These are phyloP conservation scores for Trypoxylon attenuatum DNA, from an alignment of 2,888 invertebrate genomes.

Conservation along the genomic window DNA sequence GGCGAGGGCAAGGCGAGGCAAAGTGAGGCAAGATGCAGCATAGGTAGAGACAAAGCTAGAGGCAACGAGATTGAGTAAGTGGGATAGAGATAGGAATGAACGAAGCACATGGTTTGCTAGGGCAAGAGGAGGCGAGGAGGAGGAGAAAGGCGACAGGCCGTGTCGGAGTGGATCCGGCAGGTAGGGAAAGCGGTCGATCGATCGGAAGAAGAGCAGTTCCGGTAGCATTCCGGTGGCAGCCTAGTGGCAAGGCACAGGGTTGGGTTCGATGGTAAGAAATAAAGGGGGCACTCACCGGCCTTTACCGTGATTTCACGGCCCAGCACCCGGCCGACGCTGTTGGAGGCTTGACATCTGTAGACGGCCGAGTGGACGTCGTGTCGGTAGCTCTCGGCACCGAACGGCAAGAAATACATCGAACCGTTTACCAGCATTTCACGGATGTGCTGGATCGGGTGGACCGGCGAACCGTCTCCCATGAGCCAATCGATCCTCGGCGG, in stretches of 20 bases:
- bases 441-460: slow-evolving; percentile 79
- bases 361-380: slow-evolving; percentile 90
- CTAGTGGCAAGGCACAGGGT: too few species aligned
- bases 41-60: too few species aligned
- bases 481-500: slow-evolving; percentile 88
- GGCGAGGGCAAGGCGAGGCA: too few species aligned
- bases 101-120: too few species aligned
- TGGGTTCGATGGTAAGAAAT: slow-evolving; percentile 26
- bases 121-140: too few species aligned
- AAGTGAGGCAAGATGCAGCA: too few species aligned
- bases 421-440: slow-evolving; percentile 88
- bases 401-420: slow-evolving; percentile 90
- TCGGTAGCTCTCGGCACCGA: slow-evolving; percentile 86
- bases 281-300: slow-evolving; percentile 84
- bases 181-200: slow-evolving; percentile 27
- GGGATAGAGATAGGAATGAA: too few species aligned
- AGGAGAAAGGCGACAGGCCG: too few species aligned
- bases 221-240: too few species aligned
- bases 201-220: slow-evolving; percentile 30
- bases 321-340: slow-evolving; percentile 85
- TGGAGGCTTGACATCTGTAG: slow-evolving; percentile 82
- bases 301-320: slow-evolving; percentile 91
- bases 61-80: too few species aligned
- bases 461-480: slow-evolving; percentile 82
- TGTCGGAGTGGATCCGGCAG: background rate